Evolutionary conservation across 2,888 invertebrate species (phyloP), one percentile per base, ranked within the genome.

Genomic region (Holacanthella duospinosa): DNA sequence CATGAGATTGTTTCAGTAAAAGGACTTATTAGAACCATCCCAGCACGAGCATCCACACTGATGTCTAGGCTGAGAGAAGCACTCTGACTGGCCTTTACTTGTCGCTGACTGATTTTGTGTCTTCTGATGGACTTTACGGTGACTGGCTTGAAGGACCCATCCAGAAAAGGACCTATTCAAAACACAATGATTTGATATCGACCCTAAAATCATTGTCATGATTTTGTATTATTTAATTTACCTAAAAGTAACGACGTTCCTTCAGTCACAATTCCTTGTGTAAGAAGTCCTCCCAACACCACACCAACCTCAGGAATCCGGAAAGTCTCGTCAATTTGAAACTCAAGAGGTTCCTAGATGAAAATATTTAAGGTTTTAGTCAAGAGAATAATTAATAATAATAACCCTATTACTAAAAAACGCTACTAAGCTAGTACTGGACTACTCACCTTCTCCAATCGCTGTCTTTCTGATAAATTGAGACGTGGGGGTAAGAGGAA

Each of bases 241-340:
- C 83, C 83, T 6, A 82, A 68, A 66, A 79, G 70, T 54, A 83
- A 75, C 4, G 75, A 72, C 61, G 82, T 80, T 24, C 90, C 90
- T 76, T 95, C 93, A 28, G 84, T 84, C 43, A 97, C 83, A 26
- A 87, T 84, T 0, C 97, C 97, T 75, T 88, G 86, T 0, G 86
- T 85, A 55, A 94, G 77, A 9, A 93, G 79, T 0, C 93, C 93
- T 1, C 92, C 93, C 0, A 93, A 84, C 28, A 93, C 88, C 9
- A 88, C 87, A 0, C 89, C 89, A 0, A 87, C 83, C 70, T 88
- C 89, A 0, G 87, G 87, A 21, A 91, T 89, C 75, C 87, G 85
- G 71, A 93, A 92, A 16, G 89, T 90, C 79, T 95, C 95, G 76
- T 97, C 96, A 54, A 97, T 88, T 81, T 95, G 91, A 77, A 94